Conservation (phyloP, 2,888 invertebrate genomes). For the Perithous albicinctus region DNA sequence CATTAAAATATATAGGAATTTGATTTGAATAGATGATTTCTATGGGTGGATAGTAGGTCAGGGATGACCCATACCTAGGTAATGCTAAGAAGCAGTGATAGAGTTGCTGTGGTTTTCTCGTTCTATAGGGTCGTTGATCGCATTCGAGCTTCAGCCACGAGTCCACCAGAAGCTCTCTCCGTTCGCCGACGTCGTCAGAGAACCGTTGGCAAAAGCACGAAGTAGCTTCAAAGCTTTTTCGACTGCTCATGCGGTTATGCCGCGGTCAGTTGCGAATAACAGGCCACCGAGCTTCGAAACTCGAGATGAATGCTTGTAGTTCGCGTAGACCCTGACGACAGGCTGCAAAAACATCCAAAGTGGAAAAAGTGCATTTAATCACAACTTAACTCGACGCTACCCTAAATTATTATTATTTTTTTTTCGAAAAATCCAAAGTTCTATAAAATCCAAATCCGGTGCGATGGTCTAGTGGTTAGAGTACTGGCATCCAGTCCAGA, state of each 20-base stretch:
- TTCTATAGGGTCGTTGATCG: constrained; percentile 23
- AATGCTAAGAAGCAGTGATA: background rate
- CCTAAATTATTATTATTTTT: too few relatives aligned
- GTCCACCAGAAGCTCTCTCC: constrained; percentile 50
- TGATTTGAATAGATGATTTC: too few relatives aligned
- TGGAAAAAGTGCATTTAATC: too few relatives aligned
- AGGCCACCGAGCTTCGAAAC: constrained; percentile 44
- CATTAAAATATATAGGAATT: too few relatives aligned
- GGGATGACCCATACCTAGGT: background rate
- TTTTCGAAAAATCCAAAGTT: too few relatives aligned
- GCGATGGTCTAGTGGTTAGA: too few relatives aligned
- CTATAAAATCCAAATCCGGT: too few relatives aligned
- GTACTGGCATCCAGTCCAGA: too few relatives aligned
- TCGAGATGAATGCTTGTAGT: constrained; percentile 51
- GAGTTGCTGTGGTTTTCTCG: background rate
- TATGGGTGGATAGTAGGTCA: background rate
- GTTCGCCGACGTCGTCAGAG: constrained; percentile 25
- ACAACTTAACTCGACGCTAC: too few relatives aligned
- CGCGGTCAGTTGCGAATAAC: constrained; percentile 52
- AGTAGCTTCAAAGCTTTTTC: constrained; percentile 42
- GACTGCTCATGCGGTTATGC: constrained; percentile 32
- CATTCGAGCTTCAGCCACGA: constrained; percentile 35
- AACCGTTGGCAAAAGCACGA: background rate
- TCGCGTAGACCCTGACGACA: too few relatives aligned
- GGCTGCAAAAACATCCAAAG: too few relatives aligned